phyloP scores from a whole-genome alignment of 2,113 vertebrate genomes.

The Passer domesticus region DNA sequence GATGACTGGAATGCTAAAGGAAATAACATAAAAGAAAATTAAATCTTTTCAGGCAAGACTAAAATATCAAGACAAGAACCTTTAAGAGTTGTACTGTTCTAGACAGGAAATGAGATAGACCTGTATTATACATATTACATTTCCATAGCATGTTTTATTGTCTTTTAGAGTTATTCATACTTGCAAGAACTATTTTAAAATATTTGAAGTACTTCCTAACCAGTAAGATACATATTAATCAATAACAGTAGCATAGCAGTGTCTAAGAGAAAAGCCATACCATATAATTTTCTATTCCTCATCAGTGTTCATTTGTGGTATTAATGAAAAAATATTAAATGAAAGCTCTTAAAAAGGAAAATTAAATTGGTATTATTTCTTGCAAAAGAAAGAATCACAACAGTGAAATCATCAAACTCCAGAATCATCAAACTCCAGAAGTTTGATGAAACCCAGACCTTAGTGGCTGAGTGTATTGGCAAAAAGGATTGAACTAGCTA shows the following conservation, averaged over 20 bases:
- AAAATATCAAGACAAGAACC: neutral
- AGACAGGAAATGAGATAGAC: neutral
- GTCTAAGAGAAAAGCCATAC: neutral
- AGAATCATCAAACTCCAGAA: neutral
- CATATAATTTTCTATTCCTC: neutral
- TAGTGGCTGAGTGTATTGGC: neutral
- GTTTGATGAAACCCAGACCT: neutral
- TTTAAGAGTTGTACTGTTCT: neutral
- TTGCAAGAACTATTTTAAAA: neutral
- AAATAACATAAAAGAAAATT: neutral
- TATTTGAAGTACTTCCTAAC: neutral
- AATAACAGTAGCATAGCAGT: neutral
- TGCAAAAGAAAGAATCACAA: neutral
- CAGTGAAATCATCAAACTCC: too few species aligned
- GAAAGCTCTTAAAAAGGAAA: neutral
- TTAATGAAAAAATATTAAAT: neutral
- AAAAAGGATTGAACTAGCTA: neutral
- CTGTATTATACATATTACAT: fast-evolving
- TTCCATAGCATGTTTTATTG: neutral
- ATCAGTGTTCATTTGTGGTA: neutral
- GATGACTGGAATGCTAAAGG: neutral
- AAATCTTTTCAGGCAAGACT: neutral
- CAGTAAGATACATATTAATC: neutral
- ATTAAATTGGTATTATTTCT: neutral
- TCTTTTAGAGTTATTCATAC: neutral